phyloP scores from a whole-genome alignment of 2,888 invertebrate genomes.

The Hypsopygia costalis region DNA sequence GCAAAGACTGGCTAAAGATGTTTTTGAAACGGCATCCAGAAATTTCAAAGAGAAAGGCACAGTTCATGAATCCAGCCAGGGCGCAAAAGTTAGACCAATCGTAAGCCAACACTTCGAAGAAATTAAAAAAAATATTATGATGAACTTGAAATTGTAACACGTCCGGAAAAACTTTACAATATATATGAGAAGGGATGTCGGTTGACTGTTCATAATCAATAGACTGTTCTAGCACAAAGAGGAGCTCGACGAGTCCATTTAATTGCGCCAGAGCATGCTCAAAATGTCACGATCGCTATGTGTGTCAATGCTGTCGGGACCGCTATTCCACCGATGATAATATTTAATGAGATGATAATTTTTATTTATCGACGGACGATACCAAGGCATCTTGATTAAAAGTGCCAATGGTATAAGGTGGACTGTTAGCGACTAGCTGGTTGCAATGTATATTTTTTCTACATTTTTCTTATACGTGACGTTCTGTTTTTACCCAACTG shows the following conservation, averaged over 20 bases:
- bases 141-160: background rate
- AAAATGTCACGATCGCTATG: background rate
- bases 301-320: background rate
- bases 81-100: constrained; percentile 19
- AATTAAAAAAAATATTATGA: background rate
- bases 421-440: no score
- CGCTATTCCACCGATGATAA: no score
- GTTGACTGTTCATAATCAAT: background rate
- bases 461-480: no score
- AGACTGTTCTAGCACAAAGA: background rate
- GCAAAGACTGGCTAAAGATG: constrained; percentile 21
- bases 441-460: no score
- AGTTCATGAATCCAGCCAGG: constrained; percentile 28
- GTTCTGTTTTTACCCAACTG: no score
- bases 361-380: no score
- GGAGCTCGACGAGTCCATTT: background rate
- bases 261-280: background rate
- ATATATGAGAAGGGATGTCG: background rate
- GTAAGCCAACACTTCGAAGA: background rate
- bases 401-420: no score
- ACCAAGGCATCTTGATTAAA: no score
- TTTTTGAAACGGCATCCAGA: constrained; percentile 22
- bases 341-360: no score
- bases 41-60: constrained; percentile 24
- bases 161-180: background rate